Base-by-base conservation (phyloP, 2,888 invertebrate species). In the Linnaemya vulpina region DNA sequence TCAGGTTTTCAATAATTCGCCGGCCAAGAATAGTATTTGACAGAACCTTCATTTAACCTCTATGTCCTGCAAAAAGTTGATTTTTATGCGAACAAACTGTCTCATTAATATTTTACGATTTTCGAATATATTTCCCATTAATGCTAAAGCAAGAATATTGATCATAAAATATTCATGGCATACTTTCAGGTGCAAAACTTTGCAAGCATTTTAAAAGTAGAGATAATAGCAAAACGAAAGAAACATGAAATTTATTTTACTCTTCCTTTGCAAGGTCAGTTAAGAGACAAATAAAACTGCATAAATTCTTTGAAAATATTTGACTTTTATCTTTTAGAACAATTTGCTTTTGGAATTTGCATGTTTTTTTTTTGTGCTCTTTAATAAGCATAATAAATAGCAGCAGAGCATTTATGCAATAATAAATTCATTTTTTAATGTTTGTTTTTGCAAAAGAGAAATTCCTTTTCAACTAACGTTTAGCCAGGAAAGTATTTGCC, bases 371-470 rank as follows among this genome's bases (percentile, higher is more conserved):
- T 17, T 65, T 46, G 2, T 49, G 10, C 8, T 40, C 15, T 46
- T n/a, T 70, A 67, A 83, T 71, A 77, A 60, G 70, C 65, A 43
- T 60, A 53, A 10, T 51, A 58, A 83, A 83, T 51, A 60, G 43
- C 67, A 20, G 40, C 8, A 60, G 13, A 70, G 30, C 38, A 74
- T 76, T 53, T 70, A 51, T 49, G 38, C 13, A 11, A 38, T 15
- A 25, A 51, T 17, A 49, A 74, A 55, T 55, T 13, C 43, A 67
- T 58, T 10, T 40, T 60, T 73, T 3, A 25, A 8, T 51, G 4
- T 15, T 40, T 25, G 10, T 15, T 3, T 40, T 35, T 15, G 17
- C 38, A 10, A 46, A 62, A 60, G 43, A 43, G 35, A 11, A 25
- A 25, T 63, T 49, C 40, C 58, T 63, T 74, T 71, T 67, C 15